phyloP scores from a whole-genome alignment of 1,140 invertebrate genomes.

The Sitobion miscanthi region DNA sequence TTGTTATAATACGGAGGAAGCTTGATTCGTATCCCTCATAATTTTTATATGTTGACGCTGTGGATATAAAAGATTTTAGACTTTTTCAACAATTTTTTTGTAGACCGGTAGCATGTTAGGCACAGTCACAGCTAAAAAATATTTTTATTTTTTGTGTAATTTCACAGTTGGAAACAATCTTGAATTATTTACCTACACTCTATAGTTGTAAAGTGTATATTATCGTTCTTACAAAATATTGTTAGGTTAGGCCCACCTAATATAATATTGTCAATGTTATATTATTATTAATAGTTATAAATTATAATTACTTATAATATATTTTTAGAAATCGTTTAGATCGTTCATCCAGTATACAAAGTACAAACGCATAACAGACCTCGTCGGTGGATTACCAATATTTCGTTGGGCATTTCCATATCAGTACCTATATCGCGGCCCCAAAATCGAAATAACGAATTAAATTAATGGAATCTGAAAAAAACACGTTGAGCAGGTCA shows the following conservation, averaged over 20 bases:
- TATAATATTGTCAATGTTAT: neutral
- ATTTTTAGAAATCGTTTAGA: neutral
- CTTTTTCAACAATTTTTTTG: neutral
- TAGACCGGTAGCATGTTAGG: neutral
- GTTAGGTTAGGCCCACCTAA: neutral
- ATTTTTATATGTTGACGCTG: too few relatives aligned
- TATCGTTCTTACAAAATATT: neutral
- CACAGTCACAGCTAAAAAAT: neutral
- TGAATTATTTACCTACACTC: neutral
- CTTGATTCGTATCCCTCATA: too few relatives aligned
- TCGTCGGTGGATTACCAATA: neutral
- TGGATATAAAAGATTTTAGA: too few relatives aligned
- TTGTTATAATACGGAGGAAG: too few relatives aligned
- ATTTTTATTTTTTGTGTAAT: neutral
- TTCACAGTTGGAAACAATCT: neutral
- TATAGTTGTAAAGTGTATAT: neutral
- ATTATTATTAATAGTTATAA: neutral
- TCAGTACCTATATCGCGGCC: neutral
- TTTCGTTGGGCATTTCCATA: too few relatives aligned
- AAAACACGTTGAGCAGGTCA: slow-evolving; percentile 17
- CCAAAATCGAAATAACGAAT: neutral
- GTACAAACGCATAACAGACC: neutral
- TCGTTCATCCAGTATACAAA: neutral
- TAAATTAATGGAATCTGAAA: neutral
- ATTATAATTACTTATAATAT: neutral